phyloP scores from a whole-genome alignment of 35 echinoderm and acorn worm genomes.

The Ptychodera flava region DNA sequence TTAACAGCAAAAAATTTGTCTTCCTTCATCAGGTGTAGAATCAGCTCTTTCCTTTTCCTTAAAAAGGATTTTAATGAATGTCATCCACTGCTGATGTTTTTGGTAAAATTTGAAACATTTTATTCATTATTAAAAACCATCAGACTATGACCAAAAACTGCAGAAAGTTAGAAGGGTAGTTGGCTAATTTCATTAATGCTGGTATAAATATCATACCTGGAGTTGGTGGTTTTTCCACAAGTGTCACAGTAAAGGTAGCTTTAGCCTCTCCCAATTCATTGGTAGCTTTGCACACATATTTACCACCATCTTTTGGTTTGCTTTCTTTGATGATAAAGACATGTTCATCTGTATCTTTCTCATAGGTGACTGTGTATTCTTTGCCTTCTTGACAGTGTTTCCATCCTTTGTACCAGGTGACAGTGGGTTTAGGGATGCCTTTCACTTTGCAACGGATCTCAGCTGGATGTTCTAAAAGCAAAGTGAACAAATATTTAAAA shows the following conservation, averaged over 20 bases:
- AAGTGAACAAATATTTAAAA: too few relatives aligned
- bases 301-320: constrained; percentile 63
- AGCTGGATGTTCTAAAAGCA: not conserved
- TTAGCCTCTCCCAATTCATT: constrained; percentile 49
- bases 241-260: constrained; percentile 27
- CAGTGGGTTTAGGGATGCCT: constrained; percentile 54
- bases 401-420: constrained; percentile 82
- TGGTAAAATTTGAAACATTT: too few relatives aligned
- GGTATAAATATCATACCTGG: too few relatives aligned
- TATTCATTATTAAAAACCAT: too few relatives aligned
- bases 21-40: too few relatives aligned
- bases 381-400: constrained; percentile 51
- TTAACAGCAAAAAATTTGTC: too few relatives aligned
- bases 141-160: too few relatives aligned
- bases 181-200: too few relatives aligned
- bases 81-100: too few relatives aligned
- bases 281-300: constrained; percentile 63
- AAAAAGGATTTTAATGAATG: too few relatives aligned
- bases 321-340: constrained; percentile 43
- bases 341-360: constrained; percentile 42
- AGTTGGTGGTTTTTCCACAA: constrained; percentile 2
- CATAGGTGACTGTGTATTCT: constrained; percentile 42
- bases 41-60: too few relatives aligned
- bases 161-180: too few relatives aligned
- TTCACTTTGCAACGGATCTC: constrained; percentile 58